Evolutionary conservation across 2,797 vertebrate species (phyloP).

Genomic region (Acomys russatus): DNA sequence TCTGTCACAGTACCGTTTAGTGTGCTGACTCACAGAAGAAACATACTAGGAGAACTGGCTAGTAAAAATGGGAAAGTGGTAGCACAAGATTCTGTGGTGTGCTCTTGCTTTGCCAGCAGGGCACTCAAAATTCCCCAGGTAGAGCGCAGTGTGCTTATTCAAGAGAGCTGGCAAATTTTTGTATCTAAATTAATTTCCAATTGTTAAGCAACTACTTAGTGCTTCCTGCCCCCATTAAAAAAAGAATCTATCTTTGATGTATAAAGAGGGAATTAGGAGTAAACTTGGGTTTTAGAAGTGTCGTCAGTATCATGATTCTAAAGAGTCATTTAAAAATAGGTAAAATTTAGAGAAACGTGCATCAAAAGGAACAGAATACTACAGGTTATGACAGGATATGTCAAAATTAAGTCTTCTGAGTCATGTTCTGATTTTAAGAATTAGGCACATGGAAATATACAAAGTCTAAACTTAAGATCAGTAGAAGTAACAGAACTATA

Average conservation of each 20-base stretch:
- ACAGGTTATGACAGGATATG: neutral
- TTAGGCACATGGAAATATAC: neutral
- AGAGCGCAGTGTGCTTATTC: neutral
- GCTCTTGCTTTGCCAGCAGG: neutral
- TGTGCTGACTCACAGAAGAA: conserved; percentile 7
- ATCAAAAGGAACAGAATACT: conserved; percentile 24
- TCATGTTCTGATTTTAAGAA: conserved; percentile 33
- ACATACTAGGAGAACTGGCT: neutral
- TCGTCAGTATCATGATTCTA: neutral
- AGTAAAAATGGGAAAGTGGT: neutral
- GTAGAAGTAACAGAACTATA: conserved; percentile 25
- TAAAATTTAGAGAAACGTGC: neutral
- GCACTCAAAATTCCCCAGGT: neutral
- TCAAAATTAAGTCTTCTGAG: conserved; percentile 49
- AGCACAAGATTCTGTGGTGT: neutral
- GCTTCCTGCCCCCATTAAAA: neutral
- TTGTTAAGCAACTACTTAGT: conserved; percentile 14
- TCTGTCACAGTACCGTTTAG: neutral
- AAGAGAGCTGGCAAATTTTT: neutral
- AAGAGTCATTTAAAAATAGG: conserved; percentile 33
- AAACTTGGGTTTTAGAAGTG: conserved; percentile 16
- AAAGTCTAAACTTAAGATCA: conserved; percentile 4
- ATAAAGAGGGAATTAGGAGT: neutral
- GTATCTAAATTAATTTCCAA: conserved; percentile 40
- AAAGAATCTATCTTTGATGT: neutral